Base-by-base conservation (phyloP, 2,113 vertebrate genomes). In the Periophthalmodon schlosseri region DNA sequence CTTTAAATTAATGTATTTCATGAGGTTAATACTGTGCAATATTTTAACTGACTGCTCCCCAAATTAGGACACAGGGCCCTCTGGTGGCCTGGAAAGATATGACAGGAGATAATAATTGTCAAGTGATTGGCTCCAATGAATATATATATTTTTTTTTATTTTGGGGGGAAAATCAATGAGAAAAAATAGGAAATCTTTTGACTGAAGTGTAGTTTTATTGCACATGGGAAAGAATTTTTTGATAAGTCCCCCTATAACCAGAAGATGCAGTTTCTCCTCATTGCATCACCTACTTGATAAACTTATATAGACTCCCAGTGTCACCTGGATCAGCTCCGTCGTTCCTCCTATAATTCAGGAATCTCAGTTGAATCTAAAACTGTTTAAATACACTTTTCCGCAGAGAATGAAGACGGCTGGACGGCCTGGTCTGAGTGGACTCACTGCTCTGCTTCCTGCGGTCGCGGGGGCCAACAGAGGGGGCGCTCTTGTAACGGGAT, bases 371-470 rank as follows among this genome's bases (percentile, higher is more conserved):
- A 5, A 23, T 13, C 11, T 0, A 3, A n/a, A 18, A 5, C 16
- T 2, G 18, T 47, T 39, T 3, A 47, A 21, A 47, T 14, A 5
- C 33, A 4, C 34, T 65, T 39, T 34, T 18, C 9, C 18, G 10
- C 72, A n/a, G 95, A 95, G 44, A 80, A 92, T 0, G 94, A 95
- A 50, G 95, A 96, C 0, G 96, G 95, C 73, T 99, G 98, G 98
- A 99, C 98, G 24, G 96, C 96, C 0, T 99, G 98, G 98, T 96
- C 98, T 0, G 97, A 99, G 76, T 99, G 98, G 98, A 99, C 98
- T 0, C 89, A 97, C 75, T 99, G 98, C 73, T 97, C 98, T 0
- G 93, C 91, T 70, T 95, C 96, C 0, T 99, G 98, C 77, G 97
- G 97, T 66, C 93, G 94, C 0, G 98, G 97, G 44, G 96, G 96